Conservation (phyloP, 1,140 invertebrate species). For the Bombus confusus region DNA sequence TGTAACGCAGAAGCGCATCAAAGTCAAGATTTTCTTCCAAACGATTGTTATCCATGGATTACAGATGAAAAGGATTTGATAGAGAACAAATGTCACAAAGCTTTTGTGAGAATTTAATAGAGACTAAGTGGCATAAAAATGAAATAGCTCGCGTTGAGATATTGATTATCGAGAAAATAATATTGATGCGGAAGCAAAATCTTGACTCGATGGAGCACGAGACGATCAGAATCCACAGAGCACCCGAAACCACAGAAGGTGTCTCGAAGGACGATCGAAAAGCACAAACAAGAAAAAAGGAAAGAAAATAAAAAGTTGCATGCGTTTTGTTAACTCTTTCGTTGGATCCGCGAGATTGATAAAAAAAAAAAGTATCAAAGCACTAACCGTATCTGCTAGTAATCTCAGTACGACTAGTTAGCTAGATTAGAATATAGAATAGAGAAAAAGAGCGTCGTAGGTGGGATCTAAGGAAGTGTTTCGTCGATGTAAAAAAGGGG, state of each 20-base stretch:
- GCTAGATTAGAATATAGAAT: slow-evolving; percentile 15
- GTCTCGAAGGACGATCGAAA: slow-evolving; percentile 28
- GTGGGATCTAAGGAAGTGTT: slow-evolving; percentile 81
- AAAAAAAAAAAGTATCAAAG: slow-evolving; percentile 43
- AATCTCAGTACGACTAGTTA: slow-evolving; percentile 72
- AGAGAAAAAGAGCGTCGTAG: slow-evolving; percentile 77
- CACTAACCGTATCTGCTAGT: slow-evolving; percentile 72
- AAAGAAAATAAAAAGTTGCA: slow-evolving; percentile 40
- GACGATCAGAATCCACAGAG: slow-evolving; percentile 13
- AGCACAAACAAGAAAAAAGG: background rate
- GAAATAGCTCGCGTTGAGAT: too few relatives aligned
- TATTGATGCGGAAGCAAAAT: slow-evolving; percentile 37
- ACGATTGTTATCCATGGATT: background rate
- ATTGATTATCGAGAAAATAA: background rate
- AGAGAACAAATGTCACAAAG: background rate
- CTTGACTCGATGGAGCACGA: slow-evolving; percentile 42
- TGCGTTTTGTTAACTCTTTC: slow-evolving; percentile 66
- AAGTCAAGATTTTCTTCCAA: slow-evolving; percentile 53
- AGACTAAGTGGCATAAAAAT: background rate
- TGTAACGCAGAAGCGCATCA: slow-evolving; percentile 36
- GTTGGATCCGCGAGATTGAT: slow-evolving; percentile 46
- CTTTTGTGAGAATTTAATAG: background rate
- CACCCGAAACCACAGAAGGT: background rate
- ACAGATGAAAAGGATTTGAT: background rate
- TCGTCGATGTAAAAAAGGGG: slow-evolving; percentile 44